Conservation (phyloP, 2,797 vertebrate species). For the Pangasius mekongensis region DNA sequence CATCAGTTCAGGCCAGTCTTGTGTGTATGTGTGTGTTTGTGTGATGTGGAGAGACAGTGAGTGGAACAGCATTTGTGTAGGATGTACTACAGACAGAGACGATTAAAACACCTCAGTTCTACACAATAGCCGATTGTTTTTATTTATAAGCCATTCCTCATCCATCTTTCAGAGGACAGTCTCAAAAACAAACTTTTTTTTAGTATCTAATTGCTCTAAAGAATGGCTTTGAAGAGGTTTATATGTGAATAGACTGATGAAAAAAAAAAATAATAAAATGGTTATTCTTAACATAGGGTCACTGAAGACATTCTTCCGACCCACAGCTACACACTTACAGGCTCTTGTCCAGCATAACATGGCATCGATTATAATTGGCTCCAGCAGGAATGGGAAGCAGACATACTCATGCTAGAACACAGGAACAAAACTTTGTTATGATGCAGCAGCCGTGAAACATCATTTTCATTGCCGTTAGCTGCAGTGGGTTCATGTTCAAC, state of each 20-base stretch:
- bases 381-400: constrained; percentile 40
- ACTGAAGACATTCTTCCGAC: background rate
- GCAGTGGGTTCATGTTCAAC: constrained; percentile 1
- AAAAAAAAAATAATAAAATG: background rate
- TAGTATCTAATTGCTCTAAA: background rate
- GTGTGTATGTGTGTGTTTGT: constrained; percentile 14
- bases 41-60: constrained; percentile 4
- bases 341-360: constrained; percentile 36
- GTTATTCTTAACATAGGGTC: background rate
- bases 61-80: constrained; percentile 51
- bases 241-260: background rate
- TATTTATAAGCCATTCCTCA: constrained; percentile 29
- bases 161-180: background rate
- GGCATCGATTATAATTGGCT: constrained; percentile 45
- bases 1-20: background rate
- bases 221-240: background rate
- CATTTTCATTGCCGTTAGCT: constrained; percentile 18
- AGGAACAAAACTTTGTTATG: constrained; percentile 33
- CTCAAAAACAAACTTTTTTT: background rate
- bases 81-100: constrained; percentile 41
- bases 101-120: constrained; percentile 40
- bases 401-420: constrained; percentile 21
- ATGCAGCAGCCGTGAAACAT: constrained; percentile 18
- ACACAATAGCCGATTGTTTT: constrained; percentile 27
- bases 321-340: constrained; percentile 19